Evolutionary conservation across 2,113 vertebrate genomes (phyloP), one percentile per base, ranked within the genome.

Genomic region (Larimichthys polyactis): DNA sequence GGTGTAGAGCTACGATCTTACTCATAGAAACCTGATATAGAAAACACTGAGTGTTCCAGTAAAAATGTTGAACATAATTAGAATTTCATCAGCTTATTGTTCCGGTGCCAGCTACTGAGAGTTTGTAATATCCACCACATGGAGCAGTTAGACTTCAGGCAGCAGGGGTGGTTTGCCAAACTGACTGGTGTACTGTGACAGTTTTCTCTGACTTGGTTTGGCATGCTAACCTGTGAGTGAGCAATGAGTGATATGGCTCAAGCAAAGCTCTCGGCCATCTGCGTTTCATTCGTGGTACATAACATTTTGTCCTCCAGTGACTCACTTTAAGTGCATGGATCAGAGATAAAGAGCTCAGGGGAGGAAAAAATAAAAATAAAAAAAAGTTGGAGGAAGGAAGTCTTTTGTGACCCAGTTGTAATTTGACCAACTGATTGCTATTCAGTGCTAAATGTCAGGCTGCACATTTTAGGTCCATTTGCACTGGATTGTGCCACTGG

Each of bases 211-310:
- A 89, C 83, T 91, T 73, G 67, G 65, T 86, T 91, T 91, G 89
- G 90, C 91, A 86, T 78, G 87, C 89, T 91, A 91, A 92, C 94
- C 94, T 90, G 91, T 93, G 90, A 90, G 79, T 90, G 90, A 92
- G 89, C 83, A 87, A 82, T 89, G 85, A 91, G 86, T 75, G 87
- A 86, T 40, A 40, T 86, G 91, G 93, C 89, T 92, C 92, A 88
- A 90, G 89, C 78, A 75, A 87, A 87, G 87, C 91, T 91, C 86
- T 68, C n/a, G 44, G 91, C 94, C 94, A 94, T 95, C 94, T 94
- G 94, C 46, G 93, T 87, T 90, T 93, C 90, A 89, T 83, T 77
- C 76, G 89, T 85, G 83, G 87, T 76, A 87, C 93, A 92, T 86
- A 85, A 95, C 93, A 93, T 94, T 93, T 92, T 90, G 92, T 94